Base-by-base conservation (phyloP, 1,140 invertebrate species). In the Zaprionus ghesquierei region DNA sequence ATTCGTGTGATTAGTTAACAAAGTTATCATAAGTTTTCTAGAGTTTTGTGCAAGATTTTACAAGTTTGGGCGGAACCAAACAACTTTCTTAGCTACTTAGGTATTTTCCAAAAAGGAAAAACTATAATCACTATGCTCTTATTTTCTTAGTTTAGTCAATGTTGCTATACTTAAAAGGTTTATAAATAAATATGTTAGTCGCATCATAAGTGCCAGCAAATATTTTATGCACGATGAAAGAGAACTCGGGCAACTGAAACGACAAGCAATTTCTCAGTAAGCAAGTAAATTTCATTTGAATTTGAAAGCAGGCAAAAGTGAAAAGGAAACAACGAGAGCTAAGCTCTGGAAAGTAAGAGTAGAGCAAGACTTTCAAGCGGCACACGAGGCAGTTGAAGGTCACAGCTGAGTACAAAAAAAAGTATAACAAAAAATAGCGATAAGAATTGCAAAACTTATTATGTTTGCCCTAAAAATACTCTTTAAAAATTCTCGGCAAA, bases 271-370 rank as follows among this genome's bases (percentile, higher is more conserved):
- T 41, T 41, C 31, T 33, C 3, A 33, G 31, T 4, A 33, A 3
- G 3, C 10, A 33, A 8, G 8, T 15, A 84, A 84, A 86, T 80
- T 85, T 85, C 72, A 85, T 85, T 85, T 85, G 63, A 85, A 85
- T 85, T 85, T 85, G 80, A 78, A 78, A 85, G 63, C 78, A 85
- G 70, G 66, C 70, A 73, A 59, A 58, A 69, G 38, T 49, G 23
- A 55, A 29, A 68, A 51, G 15, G 29, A 25, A 25, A 31, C 22
- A 8, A 29, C 31, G 13, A 33, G 12, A 33, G 31, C 31, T 33
- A 4, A 13, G 3, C 31, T 4, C 12, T 1, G 12, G 3, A 33
- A 33, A 5, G 31, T 4, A 3, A 4, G 31, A 0, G 31, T 33
- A 13, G 31, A 13, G n/a, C n/a, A n/a, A n/a, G n/a, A n/a, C n/a